Evolutionary conservation across 2,113 vertebrate species (phyloP).

Genomic region (Sterrhoptilus dennistouni): DNA sequence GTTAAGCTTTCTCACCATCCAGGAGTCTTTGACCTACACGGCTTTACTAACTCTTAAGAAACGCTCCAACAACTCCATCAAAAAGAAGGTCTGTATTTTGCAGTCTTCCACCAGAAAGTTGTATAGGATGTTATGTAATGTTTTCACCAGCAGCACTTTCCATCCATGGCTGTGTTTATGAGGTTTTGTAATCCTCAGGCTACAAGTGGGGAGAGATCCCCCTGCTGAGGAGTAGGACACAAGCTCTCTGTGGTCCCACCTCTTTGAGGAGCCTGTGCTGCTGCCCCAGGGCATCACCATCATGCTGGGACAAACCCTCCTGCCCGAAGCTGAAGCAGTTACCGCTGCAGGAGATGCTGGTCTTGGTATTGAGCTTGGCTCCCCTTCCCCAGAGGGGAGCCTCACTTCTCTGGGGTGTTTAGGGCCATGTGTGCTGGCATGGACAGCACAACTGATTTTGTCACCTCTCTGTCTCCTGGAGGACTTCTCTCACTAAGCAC

Average conservation of each 20-base stretch:
- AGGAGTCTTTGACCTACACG: conserved; percentile 88
- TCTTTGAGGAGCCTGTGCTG: not conserved
- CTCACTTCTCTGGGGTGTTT: not conserved
- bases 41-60: conserved; percentile 84
- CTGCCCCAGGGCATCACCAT: no score
- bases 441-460: not conserved
- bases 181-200: not conserved
- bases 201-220: not conserved
- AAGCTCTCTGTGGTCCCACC: not conserved
- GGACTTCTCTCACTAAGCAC: not conserved
- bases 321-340: not conserved
- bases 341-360: not conserved
- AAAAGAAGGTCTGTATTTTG: conserved; percentile 80
- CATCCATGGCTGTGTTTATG: not conserved
- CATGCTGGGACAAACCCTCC: not conserved
- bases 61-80: conserved; percentile 71
- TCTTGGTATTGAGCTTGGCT: not conserved
- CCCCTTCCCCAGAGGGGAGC: not conserved
- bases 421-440: not conserved
- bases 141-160: not conserved
- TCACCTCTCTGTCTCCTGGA: not conserved
- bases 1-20: conserved; percentile 88
- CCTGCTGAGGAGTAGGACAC: not conserved
- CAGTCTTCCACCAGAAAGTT: not conserved
- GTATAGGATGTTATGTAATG: not conserved